These are phyloP conservation scores for Chelonia mydas DNA, from an alignment of 2,797 vertebrate species.

Conservation along the genomic window DNA sequence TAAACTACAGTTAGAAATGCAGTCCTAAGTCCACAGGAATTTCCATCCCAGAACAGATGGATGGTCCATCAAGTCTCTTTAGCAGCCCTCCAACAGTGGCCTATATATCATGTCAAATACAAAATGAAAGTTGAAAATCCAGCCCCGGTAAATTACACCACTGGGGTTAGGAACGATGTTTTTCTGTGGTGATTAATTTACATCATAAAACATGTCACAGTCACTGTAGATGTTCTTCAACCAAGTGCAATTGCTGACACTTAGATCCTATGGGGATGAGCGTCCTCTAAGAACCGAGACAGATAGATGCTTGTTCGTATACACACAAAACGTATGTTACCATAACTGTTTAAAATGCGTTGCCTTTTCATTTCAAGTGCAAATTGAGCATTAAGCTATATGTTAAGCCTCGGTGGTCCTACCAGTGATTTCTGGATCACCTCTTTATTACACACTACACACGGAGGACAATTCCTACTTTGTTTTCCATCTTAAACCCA, in stretches of 20 bases:
- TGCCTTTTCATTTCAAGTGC: neutral
- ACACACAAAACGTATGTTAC: neutral
- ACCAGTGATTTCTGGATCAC: neutral
- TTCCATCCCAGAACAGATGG: neutral
- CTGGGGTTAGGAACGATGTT: neutral
- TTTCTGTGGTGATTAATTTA: neutral
- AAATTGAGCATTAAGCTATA: neutral
- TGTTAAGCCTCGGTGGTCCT: neutral
- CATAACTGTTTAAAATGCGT: neutral
- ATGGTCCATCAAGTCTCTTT: neutral
- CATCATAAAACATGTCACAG: neutral
- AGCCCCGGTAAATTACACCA: neutral
- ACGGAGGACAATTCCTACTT: neutral
- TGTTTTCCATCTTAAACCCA: neutral
- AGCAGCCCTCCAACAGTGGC: neutral
- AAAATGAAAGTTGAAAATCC: neutral
- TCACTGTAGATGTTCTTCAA: neutral
- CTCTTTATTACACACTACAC: neutral
- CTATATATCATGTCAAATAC: neutral
- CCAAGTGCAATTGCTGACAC: neutral
- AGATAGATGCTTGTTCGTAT: neutral
- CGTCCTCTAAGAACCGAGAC: neutral
- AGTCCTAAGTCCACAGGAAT: neutral
- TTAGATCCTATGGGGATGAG: neutral
- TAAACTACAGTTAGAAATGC: neutral